A percentile compares a stretch with the other conserved stretches of the same genome.
Conservation (phyloP, 2,888 invertebrate species). For the Zaprionus obscuricornis region DNA sequence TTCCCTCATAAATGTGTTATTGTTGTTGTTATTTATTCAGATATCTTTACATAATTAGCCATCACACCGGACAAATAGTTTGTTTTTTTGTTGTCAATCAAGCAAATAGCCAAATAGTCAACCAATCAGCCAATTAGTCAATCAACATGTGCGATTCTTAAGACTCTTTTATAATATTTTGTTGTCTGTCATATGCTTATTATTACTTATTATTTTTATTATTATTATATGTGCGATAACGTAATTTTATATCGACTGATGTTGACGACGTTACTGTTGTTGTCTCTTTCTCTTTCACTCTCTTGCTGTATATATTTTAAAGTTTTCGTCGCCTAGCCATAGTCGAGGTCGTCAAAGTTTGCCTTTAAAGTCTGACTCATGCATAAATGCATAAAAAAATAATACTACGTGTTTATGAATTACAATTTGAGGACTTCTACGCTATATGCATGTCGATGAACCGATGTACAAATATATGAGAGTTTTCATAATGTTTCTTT, state of each 20-base stretch:
- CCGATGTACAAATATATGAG: too few relatives aligned
- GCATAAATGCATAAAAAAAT: slow-evolving; percentile 27
- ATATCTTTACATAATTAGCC: slow-evolving; percentile 58
- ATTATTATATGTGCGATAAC: slow-evolving; percentile 40
- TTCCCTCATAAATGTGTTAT: slow-evolving; percentile 21
- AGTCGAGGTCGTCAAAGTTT: too few relatives aligned
- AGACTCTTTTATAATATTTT: slow-evolving; percentile 1
- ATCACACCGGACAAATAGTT: slow-evolving; percentile 1
- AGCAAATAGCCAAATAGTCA: slow-evolving; percentile 10
- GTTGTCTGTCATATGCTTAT: slow-evolving; percentile 55
- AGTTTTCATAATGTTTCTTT: too few relatives aligned
- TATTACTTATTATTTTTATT: too few relatives aligned
- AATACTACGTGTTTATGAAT: slow-evolving; percentile 14
- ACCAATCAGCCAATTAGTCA: slow-evolving; percentile 53
- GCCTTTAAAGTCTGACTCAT: slow-evolving; percentile 59
- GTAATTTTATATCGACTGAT: slow-evolving; percentile 22
- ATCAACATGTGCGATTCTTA: slow-evolving; percentile 50
- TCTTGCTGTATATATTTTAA: slow-evolving; percentile 9
- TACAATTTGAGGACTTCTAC: slow-evolving; percentile 40
- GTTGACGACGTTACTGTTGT: too few relatives aligned
- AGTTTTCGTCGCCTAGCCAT: too few relatives aligned
- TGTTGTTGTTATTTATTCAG: slow-evolving; percentile 39
- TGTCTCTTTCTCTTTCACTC: background rate
- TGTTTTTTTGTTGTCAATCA: slow-evolving; percentile 7
- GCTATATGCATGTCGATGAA: slow-evolving; percentile 64